phyloP scores from a whole-genome alignment of 2,113 vertebrate species.

The Balaeniceps rex region DNA sequence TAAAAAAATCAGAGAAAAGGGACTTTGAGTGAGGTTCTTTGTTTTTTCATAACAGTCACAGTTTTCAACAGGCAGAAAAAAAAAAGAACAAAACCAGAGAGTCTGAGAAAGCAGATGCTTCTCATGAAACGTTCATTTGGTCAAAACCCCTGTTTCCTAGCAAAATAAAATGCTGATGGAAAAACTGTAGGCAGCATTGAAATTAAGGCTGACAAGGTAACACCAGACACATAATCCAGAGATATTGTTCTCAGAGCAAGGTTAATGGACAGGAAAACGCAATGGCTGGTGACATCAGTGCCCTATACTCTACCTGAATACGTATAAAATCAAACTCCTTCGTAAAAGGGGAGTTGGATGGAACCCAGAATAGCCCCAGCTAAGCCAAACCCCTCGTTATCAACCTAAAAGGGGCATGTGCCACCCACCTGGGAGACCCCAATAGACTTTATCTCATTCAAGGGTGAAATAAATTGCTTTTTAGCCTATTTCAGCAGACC shows the following conservation, averaged over 20 bases:
- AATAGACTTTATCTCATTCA: background rate
- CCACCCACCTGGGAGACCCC: background rate
- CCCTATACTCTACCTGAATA: background rate
- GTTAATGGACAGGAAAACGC: slow-evolving; percentile 8
- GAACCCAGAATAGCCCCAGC: background rate
- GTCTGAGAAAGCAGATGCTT: background rate
- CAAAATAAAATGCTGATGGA: slow-evolving; percentile 15
- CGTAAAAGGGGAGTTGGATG: background rate
- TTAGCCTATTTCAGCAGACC: background rate
- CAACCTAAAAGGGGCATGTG: background rate
- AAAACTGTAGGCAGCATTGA: background rate
- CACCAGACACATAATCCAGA: background rate
- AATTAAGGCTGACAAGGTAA: slow-evolving; percentile 15
- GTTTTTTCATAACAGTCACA: background rate
- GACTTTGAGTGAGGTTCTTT: background rate
- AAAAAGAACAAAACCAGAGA: background rate
- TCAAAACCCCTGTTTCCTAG: background rate
- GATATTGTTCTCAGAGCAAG: background rate
- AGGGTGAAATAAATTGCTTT: background rate
- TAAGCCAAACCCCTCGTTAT: background rate
- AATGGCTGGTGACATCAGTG: background rate
- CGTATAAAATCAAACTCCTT: background rate
- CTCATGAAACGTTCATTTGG: background rate
- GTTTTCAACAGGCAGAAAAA: background rate
- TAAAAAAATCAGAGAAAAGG: background rate